Conservation (phyloP, 1,140 invertebrate genomes). For the Macrocentrus cingulum region DNA sequence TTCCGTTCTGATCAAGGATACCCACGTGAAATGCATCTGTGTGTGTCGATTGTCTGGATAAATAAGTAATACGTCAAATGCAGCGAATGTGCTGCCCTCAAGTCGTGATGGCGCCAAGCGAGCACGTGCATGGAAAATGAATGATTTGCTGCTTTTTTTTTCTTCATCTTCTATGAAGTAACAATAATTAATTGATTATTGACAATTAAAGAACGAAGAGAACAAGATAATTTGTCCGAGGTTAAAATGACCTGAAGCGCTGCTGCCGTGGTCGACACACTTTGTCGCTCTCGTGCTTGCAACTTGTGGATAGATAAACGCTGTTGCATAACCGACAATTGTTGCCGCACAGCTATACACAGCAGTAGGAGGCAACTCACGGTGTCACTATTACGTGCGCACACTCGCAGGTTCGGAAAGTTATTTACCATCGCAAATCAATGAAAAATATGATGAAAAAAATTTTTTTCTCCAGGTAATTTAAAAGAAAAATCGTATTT, state of each 20-base stretch:
- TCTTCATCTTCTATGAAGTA: slow-evolving; percentile 1
- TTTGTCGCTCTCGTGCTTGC: slow-evolving; percentile 18
- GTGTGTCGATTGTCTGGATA: no score
- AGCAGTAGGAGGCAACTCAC: not conserved
- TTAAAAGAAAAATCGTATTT: no score
- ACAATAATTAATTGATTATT: not conserved
- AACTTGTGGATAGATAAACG: slow-evolving; percentile 22
- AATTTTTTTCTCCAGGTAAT: not conserved
- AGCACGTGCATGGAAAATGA: slow-evolving; percentile 25
- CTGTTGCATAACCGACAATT: slow-evolving; percentile 24
- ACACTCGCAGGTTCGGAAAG: slow-evolving; percentile 2
- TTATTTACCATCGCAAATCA: slow-evolving; percentile 3
- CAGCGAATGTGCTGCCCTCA: no score
- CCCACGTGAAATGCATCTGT: not conserved
- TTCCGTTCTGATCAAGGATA: slow-evolving; percentile 17
- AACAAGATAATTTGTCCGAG: slow-evolving; percentile 13
- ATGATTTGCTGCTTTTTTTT: not conserved
- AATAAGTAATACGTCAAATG: not conserved
- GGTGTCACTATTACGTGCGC: slow-evolving; percentile 11
- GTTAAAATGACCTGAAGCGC: slow-evolving; percentile 13
- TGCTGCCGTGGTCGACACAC: slow-evolving; percentile 18
- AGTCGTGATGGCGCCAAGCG: no score
- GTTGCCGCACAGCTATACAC: slow-evolving; percentile 12
- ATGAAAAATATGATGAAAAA: not conserved
- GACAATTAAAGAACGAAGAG: slow-evolving; percentile 4